Evolutionary conservation across 2,797 vertebrate genomes (phyloP).

Genomic region (Natrix natrix): DNA sequence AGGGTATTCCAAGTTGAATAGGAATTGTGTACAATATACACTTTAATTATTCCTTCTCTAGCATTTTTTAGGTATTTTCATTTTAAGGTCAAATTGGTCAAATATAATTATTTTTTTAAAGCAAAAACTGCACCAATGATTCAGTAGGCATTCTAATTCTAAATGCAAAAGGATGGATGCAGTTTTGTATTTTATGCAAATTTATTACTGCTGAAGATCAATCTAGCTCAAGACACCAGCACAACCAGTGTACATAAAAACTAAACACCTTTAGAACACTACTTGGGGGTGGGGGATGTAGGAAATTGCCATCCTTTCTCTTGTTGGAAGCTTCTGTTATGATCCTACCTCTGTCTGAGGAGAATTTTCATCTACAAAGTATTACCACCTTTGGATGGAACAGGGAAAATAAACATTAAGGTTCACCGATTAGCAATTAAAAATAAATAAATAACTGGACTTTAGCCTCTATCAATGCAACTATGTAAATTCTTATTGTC

Average conservation of each 20-base stretch:
- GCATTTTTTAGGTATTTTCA: neutral
- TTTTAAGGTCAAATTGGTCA: conserved; percentile 8
- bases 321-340: neutral
- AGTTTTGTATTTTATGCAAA: neutral
- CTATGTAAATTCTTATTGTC: neutral
- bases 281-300: neutral
- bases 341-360: neutral
- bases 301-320: neutral
- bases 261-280: neutral
- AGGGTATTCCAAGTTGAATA: conserved; percentile 69
- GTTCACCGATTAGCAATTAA: neutral
- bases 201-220: neutral
- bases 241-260: neutral
- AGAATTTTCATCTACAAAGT: neutral
- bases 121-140: neutral
- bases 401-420: neutral
- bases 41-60: conserved; percentile 29
- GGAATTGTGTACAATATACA: conserved; percentile 59
- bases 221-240: neutral
- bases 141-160: neutral
- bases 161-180: neutral
- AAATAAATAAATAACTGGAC: neutral
- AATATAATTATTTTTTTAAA: neutral
- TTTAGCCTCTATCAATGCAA: neutral
- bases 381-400: neutral